Conservation (phyloP, 2,797 vertebrate genomes). For the Anas bernieri region DNA sequence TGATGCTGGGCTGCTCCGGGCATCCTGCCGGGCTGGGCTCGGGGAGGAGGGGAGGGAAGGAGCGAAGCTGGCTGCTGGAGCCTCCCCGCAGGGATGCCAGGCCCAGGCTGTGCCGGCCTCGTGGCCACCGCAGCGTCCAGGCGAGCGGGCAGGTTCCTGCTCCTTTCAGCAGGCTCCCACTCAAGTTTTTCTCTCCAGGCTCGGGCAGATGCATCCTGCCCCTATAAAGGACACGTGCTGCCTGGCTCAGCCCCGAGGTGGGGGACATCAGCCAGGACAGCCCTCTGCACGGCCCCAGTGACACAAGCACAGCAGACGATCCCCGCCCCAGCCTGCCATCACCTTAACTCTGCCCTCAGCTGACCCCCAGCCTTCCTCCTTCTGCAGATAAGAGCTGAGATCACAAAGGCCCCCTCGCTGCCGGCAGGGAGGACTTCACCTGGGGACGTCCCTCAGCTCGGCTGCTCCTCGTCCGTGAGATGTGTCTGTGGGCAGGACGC, state of each 20-base stretch:
- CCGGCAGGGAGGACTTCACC: background rate
- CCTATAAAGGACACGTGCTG: fast-evolving
- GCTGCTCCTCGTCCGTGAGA: background rate
- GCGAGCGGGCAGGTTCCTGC: background rate
- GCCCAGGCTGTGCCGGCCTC: background rate
- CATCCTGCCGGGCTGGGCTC: conserved; percentile 15
- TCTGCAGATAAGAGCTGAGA: background rate
- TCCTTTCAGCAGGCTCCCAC: background rate
- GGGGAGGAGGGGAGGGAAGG: background rate
- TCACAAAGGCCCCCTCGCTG: background rate
- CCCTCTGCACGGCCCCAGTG: background rate
- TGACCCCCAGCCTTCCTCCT: background rate
- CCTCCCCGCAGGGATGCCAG: background rate
- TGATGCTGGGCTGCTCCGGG: conserved; percentile 39
- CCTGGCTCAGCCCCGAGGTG: fast-evolving
- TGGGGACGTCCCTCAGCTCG: background rate
- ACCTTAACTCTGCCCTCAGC: background rate
- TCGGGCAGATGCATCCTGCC: background rate
- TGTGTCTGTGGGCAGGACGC: fast-evolving
- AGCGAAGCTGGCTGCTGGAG: background rate
- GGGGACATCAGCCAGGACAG: background rate
- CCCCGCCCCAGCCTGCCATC: background rate
- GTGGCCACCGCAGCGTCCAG: background rate
- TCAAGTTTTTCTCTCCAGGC: background rate
- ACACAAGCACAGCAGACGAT: background rate